Conservation (phyloP, 2,113 vertebrate genomes). For the Pagrus major region DNA sequence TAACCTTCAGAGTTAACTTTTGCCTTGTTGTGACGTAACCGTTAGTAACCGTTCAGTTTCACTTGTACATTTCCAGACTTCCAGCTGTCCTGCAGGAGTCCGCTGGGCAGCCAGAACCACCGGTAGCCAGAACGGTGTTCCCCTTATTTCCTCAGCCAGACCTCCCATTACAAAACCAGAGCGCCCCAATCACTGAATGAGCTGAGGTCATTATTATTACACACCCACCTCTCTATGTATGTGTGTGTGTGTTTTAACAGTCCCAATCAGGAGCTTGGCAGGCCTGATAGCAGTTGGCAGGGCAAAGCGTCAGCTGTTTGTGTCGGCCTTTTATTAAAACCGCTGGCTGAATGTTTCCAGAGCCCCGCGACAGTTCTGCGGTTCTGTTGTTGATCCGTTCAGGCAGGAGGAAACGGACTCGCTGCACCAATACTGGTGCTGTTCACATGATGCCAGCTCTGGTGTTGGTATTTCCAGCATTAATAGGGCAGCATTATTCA, state of each 20-base stretch:
- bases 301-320: constrained; percentile 68
- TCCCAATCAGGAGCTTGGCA: constrained; percentile 63
- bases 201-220: constrained; percentile 66
- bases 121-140: constrained; percentile 38
- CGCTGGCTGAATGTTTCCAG: constrained; percentile 70
- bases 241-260: constrained; percentile 7
- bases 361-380: constrained; percentile 47
- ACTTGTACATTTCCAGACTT: not conserved
- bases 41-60: no score
- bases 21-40: not conserved
- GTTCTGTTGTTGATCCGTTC: constrained; percentile 57
- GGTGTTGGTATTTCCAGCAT: not conserved
- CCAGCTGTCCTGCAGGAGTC: constrained; percentile 18
- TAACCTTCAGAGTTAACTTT: not conserved
- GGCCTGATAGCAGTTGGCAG: constrained; percentile 63
- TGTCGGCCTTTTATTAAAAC: constrained; percentile 66
- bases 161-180: constrained; percentile 42
- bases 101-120: not conserved
- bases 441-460: constrained; percentile 13
- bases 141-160: constrained; percentile 37
- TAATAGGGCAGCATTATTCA: not conserved
- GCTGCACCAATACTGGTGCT: constrained; percentile 1
- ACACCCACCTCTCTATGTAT: constrained; percentile 19
- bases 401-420: constrained; percentile 50
- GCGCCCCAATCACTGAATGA: constrained; percentile 46